Evolutionary conservation across 2,797 vertebrate species (phyloP).

Genomic region (Hypotaenidia philippensis): DNA sequence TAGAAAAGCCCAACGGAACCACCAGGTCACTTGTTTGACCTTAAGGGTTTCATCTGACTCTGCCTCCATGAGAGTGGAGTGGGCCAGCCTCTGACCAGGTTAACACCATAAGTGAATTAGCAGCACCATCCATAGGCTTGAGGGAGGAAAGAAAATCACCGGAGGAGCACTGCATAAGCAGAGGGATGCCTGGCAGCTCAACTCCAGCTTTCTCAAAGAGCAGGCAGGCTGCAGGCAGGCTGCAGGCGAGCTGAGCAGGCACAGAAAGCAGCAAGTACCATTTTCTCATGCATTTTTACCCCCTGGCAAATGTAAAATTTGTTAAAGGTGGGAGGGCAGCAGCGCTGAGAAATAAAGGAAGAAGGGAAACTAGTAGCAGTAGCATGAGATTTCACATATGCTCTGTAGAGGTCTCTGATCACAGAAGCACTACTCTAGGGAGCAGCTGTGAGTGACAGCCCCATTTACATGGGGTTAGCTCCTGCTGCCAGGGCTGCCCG

Average conservation of each 20-base stretch:
- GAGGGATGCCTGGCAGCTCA: background rate
- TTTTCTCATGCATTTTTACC: background rate
- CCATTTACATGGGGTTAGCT: background rate
- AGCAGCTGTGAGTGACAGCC: background rate
- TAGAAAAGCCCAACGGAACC: background rate
- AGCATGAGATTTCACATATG: background rate
- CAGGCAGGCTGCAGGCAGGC: background rate
- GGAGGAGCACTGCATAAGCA: background rate
- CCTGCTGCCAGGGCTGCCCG: background rate
- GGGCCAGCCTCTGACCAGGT: background rate
- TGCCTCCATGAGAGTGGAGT: too few relatives aligned
- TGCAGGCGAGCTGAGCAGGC: background rate
- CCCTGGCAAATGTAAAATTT: background rate
- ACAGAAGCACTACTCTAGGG: background rate
- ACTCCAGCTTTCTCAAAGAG: background rate
- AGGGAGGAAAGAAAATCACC: background rate
- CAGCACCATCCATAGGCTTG: background rate
- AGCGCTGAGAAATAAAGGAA: background rate
- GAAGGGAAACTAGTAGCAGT: background rate
- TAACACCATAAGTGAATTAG: background rate
- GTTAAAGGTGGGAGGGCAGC: background rate
- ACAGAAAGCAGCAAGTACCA: background rate
- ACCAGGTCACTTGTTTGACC: background rate
- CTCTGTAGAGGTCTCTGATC: background rate
- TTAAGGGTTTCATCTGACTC: background rate